Conservation (phyloP, 2,113 vertebrate genomes). For the Alethe diademata region DNA sequence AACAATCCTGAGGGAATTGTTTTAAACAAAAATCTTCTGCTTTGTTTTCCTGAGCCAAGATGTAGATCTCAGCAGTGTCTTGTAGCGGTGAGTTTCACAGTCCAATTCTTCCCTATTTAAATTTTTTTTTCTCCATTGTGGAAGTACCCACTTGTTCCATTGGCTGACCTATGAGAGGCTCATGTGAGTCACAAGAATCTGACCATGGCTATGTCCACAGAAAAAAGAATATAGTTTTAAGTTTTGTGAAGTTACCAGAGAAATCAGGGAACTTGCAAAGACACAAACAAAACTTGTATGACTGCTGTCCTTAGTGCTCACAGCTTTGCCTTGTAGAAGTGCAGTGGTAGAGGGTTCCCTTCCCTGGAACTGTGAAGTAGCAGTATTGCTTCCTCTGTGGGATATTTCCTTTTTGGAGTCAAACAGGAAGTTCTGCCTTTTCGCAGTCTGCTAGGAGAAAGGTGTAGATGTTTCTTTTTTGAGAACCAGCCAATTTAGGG, state of each 20-base stretch:
- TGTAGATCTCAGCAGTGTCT: not conserved
- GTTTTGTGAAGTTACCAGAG: not conserved
- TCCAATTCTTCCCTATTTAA: not conserved
- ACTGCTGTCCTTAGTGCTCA: not conserved
- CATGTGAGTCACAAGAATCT: not conserved
- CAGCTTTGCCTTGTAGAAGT: not conserved
- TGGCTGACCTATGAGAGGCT: not conserved
- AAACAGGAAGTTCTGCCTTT: not conserved
- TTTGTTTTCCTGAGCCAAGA: not conserved
- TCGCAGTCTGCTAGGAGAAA: not conserved
- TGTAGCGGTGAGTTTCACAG: not conserved
- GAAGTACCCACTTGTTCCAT: not conserved
- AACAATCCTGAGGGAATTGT: not conserved
- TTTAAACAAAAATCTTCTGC: not conserved
- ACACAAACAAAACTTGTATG: not conserved
- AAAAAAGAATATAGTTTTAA: not conserved
- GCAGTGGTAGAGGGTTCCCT: not conserved
- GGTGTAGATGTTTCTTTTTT: not conserved
- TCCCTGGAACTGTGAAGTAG: not conserved
- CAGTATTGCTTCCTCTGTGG: not conserved
- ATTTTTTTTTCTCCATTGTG: not conserved
- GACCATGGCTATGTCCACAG: not conserved
- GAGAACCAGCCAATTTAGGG: not conserved
- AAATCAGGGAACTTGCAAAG: not conserved
- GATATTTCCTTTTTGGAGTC: not conserved